Percentiles rank a stretch among this genome's conserved stretches.
Evolutionary conservation across 2,113 vertebrate species (phyloP).

Genomic region (Heteronetta atricapilla): DNA sequence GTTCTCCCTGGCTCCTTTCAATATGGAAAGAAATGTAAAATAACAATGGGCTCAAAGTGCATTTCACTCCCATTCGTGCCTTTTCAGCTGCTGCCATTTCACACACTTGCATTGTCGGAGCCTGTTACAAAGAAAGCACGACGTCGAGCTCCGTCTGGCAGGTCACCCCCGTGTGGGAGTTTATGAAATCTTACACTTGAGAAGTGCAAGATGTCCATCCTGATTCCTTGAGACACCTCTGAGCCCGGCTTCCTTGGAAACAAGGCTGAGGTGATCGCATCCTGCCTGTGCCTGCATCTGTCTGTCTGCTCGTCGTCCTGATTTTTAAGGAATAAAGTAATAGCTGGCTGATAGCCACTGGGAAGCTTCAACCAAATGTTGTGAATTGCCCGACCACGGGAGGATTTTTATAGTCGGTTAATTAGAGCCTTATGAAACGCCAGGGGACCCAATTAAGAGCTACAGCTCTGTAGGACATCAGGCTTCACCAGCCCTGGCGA

Average conservation of each 20-base stretch:
- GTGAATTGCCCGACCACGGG: neutral
- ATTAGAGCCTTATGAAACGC: neutral
- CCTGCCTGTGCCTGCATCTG: neutral
- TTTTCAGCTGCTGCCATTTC: neutral
- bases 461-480: neutral
- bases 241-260: conserved; percentile 22
- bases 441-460: neutral
- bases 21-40: neutral
- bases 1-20: neutral
- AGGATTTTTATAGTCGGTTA: neutral
- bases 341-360: neutral
- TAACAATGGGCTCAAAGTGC: neutral
- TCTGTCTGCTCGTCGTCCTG: neutral
- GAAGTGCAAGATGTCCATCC: neutral
- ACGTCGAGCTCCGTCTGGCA: neutral
- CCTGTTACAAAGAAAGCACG: neutral
- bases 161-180: neutral
- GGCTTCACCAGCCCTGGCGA: neutral
- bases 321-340: neutral
- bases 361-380: neutral
- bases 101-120: neutral
- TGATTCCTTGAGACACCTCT: neutral
- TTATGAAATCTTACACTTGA: neutral
- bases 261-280: neutral
- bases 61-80: neutral